These are phyloP conservation scores for Syncerus caffer DNA, from an alignment of 2,797 vertebrate genomes.

Conservation along the genomic window DNA sequence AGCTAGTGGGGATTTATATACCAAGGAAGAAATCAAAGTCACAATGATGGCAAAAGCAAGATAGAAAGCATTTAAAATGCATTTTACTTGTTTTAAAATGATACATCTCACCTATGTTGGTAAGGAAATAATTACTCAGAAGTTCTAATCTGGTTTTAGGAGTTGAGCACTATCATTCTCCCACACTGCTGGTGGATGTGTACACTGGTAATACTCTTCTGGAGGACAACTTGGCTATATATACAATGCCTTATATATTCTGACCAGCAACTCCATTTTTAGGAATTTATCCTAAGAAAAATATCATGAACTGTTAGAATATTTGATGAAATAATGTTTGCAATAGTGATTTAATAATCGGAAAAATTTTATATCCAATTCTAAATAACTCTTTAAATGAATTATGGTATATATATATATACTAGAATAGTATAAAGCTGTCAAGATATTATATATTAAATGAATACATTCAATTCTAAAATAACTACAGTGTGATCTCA, in stretches of 20 bases:
- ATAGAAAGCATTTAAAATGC: slow-evolving; percentile 22
- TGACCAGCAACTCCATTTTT: background rate
- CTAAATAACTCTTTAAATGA: background rate
- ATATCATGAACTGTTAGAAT: background rate
- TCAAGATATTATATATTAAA: background rate
- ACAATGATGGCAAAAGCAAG: background rate
- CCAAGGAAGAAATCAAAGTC: slow-evolving; percentile 29
- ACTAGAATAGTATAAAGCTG: background rate
- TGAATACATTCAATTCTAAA: background rate
- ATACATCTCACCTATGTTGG: background rate
- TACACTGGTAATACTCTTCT: background rate
- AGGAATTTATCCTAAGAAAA: slow-evolving; percentile 8
- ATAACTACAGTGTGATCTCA: background rate
- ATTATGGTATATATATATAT: background rate
- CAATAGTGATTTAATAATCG: background rate
- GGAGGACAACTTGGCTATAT: background rate
- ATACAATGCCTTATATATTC: background rate
- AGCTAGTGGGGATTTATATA: background rate
- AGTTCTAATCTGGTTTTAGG: background rate
- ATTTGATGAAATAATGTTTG: background rate
- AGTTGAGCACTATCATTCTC: background rate
- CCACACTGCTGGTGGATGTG: background rate
- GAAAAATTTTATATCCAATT: background rate
- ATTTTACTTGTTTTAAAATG: slow-evolving; percentile 16
- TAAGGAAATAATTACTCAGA: background rate